Evolutionary conservation across 2,113 vertebrate species (phyloP).

Genomic region (Strix aluco): DNA sequence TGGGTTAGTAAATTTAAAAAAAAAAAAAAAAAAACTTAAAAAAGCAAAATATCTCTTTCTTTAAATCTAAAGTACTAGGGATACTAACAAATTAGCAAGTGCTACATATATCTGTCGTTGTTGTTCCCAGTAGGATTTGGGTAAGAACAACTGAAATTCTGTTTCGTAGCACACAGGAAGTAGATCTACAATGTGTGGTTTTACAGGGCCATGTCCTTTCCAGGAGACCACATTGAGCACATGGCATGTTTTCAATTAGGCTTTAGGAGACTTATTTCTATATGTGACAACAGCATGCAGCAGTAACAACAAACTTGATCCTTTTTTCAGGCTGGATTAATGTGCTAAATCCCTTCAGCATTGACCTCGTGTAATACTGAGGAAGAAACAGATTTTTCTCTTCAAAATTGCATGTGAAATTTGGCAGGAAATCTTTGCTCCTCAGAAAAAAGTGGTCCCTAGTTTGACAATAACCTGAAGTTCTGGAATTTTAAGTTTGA

Average conservation of each 20-base stretch:
- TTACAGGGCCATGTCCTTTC: not conserved
- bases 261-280: not conserved
- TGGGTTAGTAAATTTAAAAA: not conserved
- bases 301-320: not conserved
- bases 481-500: not conserved
- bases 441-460: not conserved
- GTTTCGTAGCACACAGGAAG: not conserved
- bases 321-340: not conserved
- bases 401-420: not conserved
- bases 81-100: not conserved
- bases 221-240: not conserved
- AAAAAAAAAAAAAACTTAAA: too few relatives aligned
- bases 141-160: not conserved
- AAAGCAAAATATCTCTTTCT: not conserved
- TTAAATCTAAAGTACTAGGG: not conserved
- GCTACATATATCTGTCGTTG: fast-evolving
- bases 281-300: not conserved
- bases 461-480: not conserved
- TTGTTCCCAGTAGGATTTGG: not conserved
- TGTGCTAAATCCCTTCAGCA: not conserved
- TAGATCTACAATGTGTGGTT: not conserved
- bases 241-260: not conserved
- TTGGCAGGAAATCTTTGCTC: not conserved
- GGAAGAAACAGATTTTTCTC: not conserved
- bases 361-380: not conserved